These are phyloP conservation scores for Idris sp. DNA, from an alignment of 1,140 invertebrate species.

Conservation along the genomic window DNA sequence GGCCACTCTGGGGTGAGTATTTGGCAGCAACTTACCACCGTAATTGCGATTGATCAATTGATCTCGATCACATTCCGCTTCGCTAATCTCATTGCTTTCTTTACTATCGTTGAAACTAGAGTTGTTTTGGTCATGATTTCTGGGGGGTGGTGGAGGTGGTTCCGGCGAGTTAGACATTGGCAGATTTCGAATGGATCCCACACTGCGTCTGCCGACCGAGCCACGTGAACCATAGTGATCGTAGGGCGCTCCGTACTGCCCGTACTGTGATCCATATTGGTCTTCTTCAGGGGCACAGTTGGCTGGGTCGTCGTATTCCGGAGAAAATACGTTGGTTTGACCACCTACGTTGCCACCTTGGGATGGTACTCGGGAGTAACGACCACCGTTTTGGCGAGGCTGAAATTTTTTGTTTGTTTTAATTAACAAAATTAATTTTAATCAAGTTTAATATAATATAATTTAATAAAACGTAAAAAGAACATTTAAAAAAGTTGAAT, in stretches of 20 bases:
- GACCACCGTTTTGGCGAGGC: constrained; percentile 87
- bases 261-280: constrained; percentile 91
- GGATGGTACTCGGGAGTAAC: constrained; percentile 82
- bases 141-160: constrained; percentile 88
- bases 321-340: constrained; percentile 79
- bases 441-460: no score
- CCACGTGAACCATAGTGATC: constrained; percentile 91
- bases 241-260: constrained; percentile 88
- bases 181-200: constrained; percentile 84
- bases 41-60: constrained; percentile 85
- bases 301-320: constrained; percentile 94
- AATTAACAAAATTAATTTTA: no score
- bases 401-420: constrained; percentile 60
- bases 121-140: constrained; percentile 85
- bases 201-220: constrained; percentile 84
- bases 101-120: constrained; percentile 93
- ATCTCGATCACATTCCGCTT: constrained; percentile 93
- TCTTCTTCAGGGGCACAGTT: constrained; percentile 93
- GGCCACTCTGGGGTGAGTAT: background rate
- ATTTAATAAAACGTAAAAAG: no score
- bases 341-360: constrained; percentile 74
- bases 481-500: no score
- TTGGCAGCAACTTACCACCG: constrained; percentile 81
- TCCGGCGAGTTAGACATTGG: constrained; percentile 85
- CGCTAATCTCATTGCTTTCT: constrained; percentile 94